These are phyloP conservation scores for Tridacna crocea DNA, from an alignment of 2,888 invertebrate genomes.

Conservation along the genomic window DNA sequence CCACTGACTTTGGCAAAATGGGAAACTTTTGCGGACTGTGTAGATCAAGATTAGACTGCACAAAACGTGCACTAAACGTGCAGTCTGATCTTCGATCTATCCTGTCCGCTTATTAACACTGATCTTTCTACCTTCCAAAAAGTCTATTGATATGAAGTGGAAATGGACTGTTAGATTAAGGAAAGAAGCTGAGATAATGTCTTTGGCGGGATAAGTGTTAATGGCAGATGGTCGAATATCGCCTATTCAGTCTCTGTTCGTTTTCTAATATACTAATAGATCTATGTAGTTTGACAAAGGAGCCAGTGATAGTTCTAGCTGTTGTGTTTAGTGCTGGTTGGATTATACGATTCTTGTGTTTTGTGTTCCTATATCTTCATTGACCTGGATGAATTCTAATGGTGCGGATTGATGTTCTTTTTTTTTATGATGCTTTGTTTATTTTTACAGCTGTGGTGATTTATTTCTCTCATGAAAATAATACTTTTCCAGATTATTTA, in stretches of 20 bases:
- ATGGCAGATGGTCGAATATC: conserved; percentile 9
- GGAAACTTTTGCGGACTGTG: no score
- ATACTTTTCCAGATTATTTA: no score
- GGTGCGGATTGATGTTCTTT: not conserved
- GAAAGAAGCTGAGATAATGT: no score
- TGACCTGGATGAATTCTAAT: not conserved
- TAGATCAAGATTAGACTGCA: no score
- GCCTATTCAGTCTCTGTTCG: not conserved
- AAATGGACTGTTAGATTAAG: not conserved
- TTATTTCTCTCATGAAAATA: no score
- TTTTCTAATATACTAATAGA: conserved; percentile 11
- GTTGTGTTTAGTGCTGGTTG: not conserved
- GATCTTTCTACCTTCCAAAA: no score
- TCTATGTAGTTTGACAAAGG: not conserved
- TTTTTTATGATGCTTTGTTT: not conserved
- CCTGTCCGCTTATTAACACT: no score
- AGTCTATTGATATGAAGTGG: not conserved
- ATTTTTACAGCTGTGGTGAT: no score
- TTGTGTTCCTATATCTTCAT: not conserved
- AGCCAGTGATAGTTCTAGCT: not conserved
- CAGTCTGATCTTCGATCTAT: no score
- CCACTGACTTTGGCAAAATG: no score
- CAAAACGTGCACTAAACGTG: no score
- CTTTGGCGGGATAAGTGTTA: not conserved
- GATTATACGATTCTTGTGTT: not conserved